These are phyloP conservation scores for Machaerirhynchus nigripectus DNA, from an alignment of 2,113 vertebrate species.

Conservation along the genomic window DNA sequence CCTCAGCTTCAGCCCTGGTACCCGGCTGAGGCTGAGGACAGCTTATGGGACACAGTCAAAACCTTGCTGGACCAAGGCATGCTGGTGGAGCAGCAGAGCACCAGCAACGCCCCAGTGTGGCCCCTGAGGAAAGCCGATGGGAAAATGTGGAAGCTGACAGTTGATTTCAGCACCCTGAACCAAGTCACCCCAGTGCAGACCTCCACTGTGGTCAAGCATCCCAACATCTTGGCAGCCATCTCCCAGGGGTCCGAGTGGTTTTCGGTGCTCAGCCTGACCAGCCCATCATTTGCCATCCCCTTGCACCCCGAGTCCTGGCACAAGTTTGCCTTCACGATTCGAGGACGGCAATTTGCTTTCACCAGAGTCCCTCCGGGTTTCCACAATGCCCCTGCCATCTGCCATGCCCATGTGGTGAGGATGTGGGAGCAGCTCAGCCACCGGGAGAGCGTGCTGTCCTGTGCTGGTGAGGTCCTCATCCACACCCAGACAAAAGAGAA, in stretches of 20 bases:
- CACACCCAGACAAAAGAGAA: slow-evolving; percentile 33
- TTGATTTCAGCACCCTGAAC: slow-evolving; percentile 18
- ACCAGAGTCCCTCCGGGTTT: slow-evolving; percentile 18
- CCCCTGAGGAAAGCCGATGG: slow-evolving; percentile 32
- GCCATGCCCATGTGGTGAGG: not conserved
- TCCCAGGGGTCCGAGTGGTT: slow-evolving; percentile 19
- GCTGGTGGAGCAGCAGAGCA: slow-evolving; percentile 39
- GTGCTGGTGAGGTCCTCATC: slow-evolving; percentile 20
- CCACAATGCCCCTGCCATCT: not conserved
- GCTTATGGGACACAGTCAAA: slow-evolving; percentile 44
- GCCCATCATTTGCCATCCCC: slow-evolving; percentile 15
- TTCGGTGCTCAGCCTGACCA: slow-evolving; percentile 45
- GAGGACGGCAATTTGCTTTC: slow-evolving; percentile 23
- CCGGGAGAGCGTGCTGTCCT: not conserved
- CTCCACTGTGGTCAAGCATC: not conserved
- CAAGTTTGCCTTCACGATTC: slow-evolving; percentile 51
- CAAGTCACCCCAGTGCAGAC: not conserved
- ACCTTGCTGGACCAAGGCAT: not conserved
- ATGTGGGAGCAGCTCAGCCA: slow-evolving; percentile 48
- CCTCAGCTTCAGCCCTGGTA: slow-evolving; percentile 21
- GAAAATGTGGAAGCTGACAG: slow-evolving; percentile 21
- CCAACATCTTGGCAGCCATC: not conserved
- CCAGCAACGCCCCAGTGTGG: not conserved
- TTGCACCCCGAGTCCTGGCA: slow-evolving; percentile 8
- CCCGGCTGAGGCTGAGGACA: not conserved